Base-by-base conservation (phyloP, 2,888 invertebrate species). In the Andrena dorsata region DNA sequence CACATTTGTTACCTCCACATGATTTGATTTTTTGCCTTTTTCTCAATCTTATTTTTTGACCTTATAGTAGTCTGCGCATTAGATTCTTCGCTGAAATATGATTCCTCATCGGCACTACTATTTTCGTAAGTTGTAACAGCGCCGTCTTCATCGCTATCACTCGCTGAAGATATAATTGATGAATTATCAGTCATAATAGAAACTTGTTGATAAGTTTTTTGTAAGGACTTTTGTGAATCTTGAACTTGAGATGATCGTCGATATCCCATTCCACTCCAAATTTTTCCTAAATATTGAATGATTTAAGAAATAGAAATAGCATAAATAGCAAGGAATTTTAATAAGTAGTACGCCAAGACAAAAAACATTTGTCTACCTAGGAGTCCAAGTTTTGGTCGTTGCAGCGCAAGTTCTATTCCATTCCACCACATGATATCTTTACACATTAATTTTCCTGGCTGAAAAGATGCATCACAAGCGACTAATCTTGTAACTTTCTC, bases 381-480 rank as follows among this genome's bases (percentile, higher is more conserved):
- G 28, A 97, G 92, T 0, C 97, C 96, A 64, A 96, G 94, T 58
- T 95, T 95, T 0, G 95, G 95, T 26, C 96, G 94, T 1, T 95
- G 95, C 0, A 96, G 96, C 6, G 95, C 95, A 64, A 97, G 94
- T 93, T 96, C 95, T 72, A 97, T 94, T 26, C 97, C 97, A 77
- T 96, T 96, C 97, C 97, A 97, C 96, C 96, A 97, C 94, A 96
- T 96, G 77, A 95, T 94, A 91, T 96, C 96, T 92, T 95, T 96
- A 90, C 96, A 96, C 65, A 95, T 94, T 74, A 96, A 94, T 77
- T 96, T 95, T 2, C 95, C 95, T 2, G 91, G 83, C 32, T 90
- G 90, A 58, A 92, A 83, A 32, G 86, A 89, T 8, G 90, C 83
- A 95, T 96, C 96, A 93, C 96, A 94, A 6, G 95, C 94, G 0